These are phyloP conservation scores for Peromyscus melanophrys DNA, from an alignment of 2,797 vertebrate genomes.

Conservation along the genomic window DNA sequence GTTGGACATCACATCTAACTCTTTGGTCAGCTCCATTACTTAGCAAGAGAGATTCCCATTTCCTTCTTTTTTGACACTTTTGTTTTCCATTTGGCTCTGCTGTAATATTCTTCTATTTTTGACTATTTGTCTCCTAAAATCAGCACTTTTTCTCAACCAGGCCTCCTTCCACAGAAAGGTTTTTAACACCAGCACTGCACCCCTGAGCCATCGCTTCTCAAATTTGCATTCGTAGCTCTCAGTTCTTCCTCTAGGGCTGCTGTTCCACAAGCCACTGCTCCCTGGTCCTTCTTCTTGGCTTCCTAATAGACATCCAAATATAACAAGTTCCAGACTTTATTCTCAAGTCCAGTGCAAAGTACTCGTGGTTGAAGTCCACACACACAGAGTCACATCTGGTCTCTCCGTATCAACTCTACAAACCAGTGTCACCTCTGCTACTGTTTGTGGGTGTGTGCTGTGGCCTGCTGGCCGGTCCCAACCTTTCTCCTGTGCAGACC, in stretches of 20 bases:
- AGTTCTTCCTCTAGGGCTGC: not conserved
- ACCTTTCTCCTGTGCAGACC: not conserved
- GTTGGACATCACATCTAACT: not conserved
- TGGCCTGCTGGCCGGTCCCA: not conserved
- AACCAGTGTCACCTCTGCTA: accelerated
- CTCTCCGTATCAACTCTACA: not conserved
- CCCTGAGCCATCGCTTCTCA: not conserved
- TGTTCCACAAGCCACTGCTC: not conserved
- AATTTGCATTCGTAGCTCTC: not conserved
- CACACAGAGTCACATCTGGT: not conserved
- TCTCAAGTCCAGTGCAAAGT: not conserved
- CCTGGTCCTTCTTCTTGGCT: not conserved
- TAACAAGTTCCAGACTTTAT: not conserved
- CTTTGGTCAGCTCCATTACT: not conserved
- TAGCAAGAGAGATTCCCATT: not conserved
- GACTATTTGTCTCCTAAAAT: not conserved
- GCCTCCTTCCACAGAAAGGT: no score
- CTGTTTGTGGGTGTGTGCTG: not conserved
- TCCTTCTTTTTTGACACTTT: not conserved
- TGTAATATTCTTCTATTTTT: not conserved
- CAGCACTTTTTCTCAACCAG: not conserved
- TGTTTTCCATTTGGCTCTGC: not conserved
- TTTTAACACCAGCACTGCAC: not conserved
- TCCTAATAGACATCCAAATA: not conserved
- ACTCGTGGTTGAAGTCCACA: not conserved